Base-by-base conservation (phyloP, 2,113 vertebrate genomes). In the Anhinga anhinga region DNA sequence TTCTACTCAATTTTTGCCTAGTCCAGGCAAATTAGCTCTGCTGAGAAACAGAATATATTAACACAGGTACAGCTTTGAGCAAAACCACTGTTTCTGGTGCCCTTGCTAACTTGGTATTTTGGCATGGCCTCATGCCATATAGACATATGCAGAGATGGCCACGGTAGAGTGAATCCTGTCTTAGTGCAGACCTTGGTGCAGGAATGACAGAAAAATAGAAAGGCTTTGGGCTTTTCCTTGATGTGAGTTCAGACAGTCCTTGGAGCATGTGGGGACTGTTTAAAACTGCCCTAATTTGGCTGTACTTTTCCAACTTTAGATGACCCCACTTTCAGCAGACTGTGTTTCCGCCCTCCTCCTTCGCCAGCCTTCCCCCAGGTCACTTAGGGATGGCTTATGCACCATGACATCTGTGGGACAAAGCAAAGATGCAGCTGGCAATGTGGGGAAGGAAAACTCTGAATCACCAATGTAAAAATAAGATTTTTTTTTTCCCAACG, bases 401-500 rank as follows among this genome's bases (percentile, higher is more conserved):
- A 61, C 45, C 3, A 4, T 8, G 30, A 36, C 14, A 32, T 13
- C 50, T 40, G 21, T 84, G 50, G 5, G 8, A 74, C n/a, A 74
- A 74, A 18, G 10, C 5, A 52, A 74, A 82, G 55, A 38, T 63
- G 42, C 25, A 85, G 15, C 30, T 90, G 61, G 14, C 23, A 40
- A 27, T 4, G 10, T 16, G 45, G 45, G 19, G 44, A 78, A 81
- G 15, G 42, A 84, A 84, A 86, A 45, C 2, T 53, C 44, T 74
- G 59, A 58, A 66, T 45, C 10, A 32, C 2, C 5, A 11, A 3
- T 18, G 11, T 47, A 55, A 91, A 91, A 91, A 58, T 38, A 9
- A 50, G 10, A 1, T 5, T 4, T 50, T 16, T 1, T 3, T 1
- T 3, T 5, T 1, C 6, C 22, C 36, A 53, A 1, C 4, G 15